Evolutionary conservation across 2,797 vertebrate genomes (phyloP), one percentile per base, ranked within the genome.

Genomic region (Mormyrus hasselquistii): DNA sequence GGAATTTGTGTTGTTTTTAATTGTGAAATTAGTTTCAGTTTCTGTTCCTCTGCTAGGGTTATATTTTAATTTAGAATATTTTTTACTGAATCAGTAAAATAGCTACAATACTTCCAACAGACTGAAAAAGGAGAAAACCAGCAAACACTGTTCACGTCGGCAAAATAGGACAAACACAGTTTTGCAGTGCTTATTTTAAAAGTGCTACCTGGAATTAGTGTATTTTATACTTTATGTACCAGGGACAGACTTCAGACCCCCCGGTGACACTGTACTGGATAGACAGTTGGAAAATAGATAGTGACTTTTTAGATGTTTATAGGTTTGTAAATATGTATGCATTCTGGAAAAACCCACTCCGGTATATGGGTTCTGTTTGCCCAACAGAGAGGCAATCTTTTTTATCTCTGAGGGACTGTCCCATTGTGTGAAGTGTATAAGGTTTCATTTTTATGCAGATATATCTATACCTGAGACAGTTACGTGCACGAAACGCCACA

Each of bases 251-350:
- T 76, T 34, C 69, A 76, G 34, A 73, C 34, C 14, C 4, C 65
- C 55, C 4, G 5, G 34, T 76, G 34, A 76, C 34, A 76, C 73
- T 76, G 34, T 19, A 76, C 14, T 41, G 73, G 38, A 76, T 76
- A 38, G 41, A 41, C 73, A 76, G 73, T 76, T 76, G 34, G 5
- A 41, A 16, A 76, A 44, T 16, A 41, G 69, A 41, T 38, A 38
- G 73, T 79, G 16, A 16, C 34, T 79, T 79, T 79, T 79, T 79
- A 19, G 73, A 79, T 79, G 73, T 79, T 79, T 41, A 44, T 41
- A 79, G n/a, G 38, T 44, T 79, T 79, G 73, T 44, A 79, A 79
- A 44, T 79, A 79, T 79, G 34, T n/a, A 79, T 79, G 69, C 69
- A 76, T 76, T 76, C 69, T 41, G 69, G 25, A 38, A 79, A 79